Evolutionary conservation across 2,888 invertebrate species (phyloP), one percentile per base, ranked within the genome.

Genomic region (Acleris literana): DNA sequence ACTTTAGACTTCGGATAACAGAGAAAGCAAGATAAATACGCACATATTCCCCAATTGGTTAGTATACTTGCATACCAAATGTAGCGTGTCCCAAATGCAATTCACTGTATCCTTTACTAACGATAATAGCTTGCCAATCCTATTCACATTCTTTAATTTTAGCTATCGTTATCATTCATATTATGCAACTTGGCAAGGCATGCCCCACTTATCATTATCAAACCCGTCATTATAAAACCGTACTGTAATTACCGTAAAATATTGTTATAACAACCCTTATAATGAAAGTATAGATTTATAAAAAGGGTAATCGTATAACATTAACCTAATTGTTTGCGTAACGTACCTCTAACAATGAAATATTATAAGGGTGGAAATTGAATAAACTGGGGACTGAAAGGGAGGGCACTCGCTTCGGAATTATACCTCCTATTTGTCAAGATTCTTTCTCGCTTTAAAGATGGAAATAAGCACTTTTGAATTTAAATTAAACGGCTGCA

Each of bases 381-480:
- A 66, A 66, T 62, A 62, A 66, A 62, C 56, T 22, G 55, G 20
- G n/a, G 17, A 43, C 39, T 17, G 54, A 61, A 57, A 44, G 52
- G 52, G 43, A 17, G 25, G 66, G 57, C 57, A 57, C 48, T 59
- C 49, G 57, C 51, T 52, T 53, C 17, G 54, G 54, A 65, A 66
- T 66, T 62, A 62, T 66, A 57, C 66, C 61, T 57, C 57, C 57
- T 66, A 66, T 66, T 66, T 66, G 56, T 66, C 66, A 66, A 66
- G 66, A 66, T 66, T 66, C 66, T 62, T 62, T 66, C 43, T 56
- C 56, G 53, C 52, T 66, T 62, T 62, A 53, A 49, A 22, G 46
- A 46, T 56, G 51, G 62, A 39, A 62, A 59, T 49, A 53, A 62
- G 48, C 48, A 62, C 48, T 57, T 62, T 66, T 46, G 60, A 61